phyloP scores from a whole-genome alignment of 2,113 vertebrate genomes.

The Halcyon senegalensis region DNA sequence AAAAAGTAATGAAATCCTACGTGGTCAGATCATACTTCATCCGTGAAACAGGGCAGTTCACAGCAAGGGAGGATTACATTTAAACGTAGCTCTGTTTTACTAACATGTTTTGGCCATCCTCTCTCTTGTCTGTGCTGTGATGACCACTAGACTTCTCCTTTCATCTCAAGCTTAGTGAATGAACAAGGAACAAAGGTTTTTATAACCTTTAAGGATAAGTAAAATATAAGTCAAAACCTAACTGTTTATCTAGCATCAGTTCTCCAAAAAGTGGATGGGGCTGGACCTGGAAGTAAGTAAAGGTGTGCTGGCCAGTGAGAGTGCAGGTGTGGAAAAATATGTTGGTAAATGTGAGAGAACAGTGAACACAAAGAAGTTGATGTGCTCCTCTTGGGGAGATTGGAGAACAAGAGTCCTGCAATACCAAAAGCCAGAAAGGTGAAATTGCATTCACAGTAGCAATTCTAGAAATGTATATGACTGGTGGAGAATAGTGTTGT shows the following conservation, averaged over 20 bases:
- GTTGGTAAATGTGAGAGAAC: neutral
- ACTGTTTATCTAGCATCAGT: neutral
- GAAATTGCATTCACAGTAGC: neutral
- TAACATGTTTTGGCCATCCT: neutral
- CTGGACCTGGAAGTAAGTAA: neutral
- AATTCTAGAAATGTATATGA: neutral
- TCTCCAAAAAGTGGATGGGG: neutral
- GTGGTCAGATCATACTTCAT: slow-evolving; percentile 1
- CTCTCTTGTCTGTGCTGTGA: neutral
- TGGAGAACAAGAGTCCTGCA: neutral
- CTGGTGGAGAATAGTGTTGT: neutral
- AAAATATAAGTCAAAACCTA: neutral
- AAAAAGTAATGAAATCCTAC: slow-evolving; percentile 2
- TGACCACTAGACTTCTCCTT: neutral
- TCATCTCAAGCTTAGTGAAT: neutral
- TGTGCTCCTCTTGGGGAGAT: neutral
- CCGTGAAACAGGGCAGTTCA: slow-evolving; percentile 14
- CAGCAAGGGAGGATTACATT: neutral
- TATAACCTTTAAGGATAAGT: neutral
- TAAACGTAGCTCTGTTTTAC: neutral
- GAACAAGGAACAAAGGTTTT: neutral
- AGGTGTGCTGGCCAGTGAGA: neutral
- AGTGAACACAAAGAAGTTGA: neutral
- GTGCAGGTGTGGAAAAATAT: neutral
- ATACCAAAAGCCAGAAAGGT: neutral